Evolutionary conservation across 2,888 invertebrate species (phyloP).

Genomic region (Anagyrus pseudococci): DNA sequence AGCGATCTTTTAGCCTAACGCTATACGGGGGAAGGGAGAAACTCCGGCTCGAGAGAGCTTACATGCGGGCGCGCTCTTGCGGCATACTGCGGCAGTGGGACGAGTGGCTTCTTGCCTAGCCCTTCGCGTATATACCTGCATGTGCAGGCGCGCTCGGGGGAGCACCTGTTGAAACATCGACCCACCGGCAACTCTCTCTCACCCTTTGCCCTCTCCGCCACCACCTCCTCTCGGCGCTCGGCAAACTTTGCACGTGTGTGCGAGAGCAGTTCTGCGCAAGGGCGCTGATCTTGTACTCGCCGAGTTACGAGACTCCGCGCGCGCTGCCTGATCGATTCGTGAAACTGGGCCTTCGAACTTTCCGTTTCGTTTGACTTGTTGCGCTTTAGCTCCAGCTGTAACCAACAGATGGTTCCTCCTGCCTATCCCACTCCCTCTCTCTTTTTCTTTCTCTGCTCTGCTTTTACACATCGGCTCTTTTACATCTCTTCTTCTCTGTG

Average conservation of each 20-base stretch:
- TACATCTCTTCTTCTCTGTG: no score
- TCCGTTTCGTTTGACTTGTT: not conserved
- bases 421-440: no score
- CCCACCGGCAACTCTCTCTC: slow-evolving; percentile 5
- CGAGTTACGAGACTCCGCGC: slow-evolving; percentile 4
- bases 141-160: slow-evolving; percentile 47
- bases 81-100: slow-evolving; percentile 39
- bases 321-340: not conserved
- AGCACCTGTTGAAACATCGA: slow-evolving; percentile 59
- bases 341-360: no score
- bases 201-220: not conserved
- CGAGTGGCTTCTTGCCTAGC: slow-evolving; percentile 30
- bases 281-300: not conserved
- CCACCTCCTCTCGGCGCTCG: not conserved
- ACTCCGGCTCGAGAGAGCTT: not conserved
- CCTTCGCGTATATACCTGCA: slow-evolving; percentile 51
- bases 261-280: not conserved
- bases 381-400: no score
- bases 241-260: not conserved
- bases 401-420: no score
- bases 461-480: not conserved
- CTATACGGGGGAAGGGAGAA: no score
- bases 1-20: no score
- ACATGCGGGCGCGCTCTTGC: slow-evolving; percentile 34
- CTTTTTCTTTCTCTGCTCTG: not conserved